Percentiles rank a stretch among this genome's conserved stretches.
Conservation (phyloP, 2,113 vertebrate genomes). For the Myrmophylax atrothorax region DNA sequence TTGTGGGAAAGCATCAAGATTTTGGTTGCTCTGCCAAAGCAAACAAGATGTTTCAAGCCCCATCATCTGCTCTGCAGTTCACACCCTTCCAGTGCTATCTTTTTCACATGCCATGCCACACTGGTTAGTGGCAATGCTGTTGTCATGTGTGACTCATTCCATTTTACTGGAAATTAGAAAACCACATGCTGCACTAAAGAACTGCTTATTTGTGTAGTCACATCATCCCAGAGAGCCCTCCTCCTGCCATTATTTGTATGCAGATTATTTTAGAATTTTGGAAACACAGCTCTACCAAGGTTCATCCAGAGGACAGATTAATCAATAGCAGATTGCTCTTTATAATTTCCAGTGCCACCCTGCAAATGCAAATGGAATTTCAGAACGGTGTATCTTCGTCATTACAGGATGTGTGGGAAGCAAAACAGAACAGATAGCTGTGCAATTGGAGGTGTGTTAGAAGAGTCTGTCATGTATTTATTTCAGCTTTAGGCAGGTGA, state of each 20-base stretch:
- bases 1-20: constrained; percentile 57
- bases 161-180: constrained; percentile 67
- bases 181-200: constrained; percentile 49
- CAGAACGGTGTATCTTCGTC: background rate
- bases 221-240: background rate
- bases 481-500: constrained; percentile 44
- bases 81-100: constrained; percentile 60
- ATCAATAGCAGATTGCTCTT: constrained; percentile 2
- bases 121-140: constrained; percentile 53
- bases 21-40: constrained; percentile 57
- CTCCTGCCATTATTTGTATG: constrained; percentile 37
- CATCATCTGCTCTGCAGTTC: constrained; percentile 64
- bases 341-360: background rate
- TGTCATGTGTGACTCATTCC: constrained; percentile 64
- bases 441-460: background rate
- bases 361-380: constrained; percentile 6
- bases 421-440: background rate
- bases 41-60: constrained; percentile 63
- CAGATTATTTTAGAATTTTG: constrained; percentile 10
- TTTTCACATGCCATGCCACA: constrained; percentile 58
- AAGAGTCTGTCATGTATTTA: background rate
- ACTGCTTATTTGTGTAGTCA: constrained; percentile 47
- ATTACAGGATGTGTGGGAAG: constrained; percentile 4
- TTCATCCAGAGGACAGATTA: constrained; percentile 17
- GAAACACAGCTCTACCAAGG: background rate